These are phyloP conservation scores for Buphagus erythrorhynchus DNA, from an alignment of 2,797 vertebrate species.

Conservation along the genomic window DNA sequence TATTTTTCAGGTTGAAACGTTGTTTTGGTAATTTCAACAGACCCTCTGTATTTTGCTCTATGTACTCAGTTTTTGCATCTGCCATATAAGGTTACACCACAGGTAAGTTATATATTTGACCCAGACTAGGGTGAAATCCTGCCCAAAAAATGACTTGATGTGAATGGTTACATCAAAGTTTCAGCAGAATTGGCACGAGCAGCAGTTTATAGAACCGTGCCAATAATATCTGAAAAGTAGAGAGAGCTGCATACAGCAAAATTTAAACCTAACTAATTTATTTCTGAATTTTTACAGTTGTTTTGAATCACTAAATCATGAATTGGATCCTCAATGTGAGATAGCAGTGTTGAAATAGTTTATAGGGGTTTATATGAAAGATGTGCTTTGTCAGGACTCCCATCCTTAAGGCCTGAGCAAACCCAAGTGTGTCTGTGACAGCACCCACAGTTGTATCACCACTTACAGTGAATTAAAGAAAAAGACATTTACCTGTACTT, in stretches of 20 bases:
- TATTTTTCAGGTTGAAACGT: constrained; percentile 11
- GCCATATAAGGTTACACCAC: background rate
- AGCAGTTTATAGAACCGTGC: background rate
- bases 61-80: background rate
- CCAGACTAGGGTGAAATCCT: background rate
- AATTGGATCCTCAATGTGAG: background rate
- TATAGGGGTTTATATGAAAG: background rate
- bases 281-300: background rate
- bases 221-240: background rate
- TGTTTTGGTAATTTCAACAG: background rate
- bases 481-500: background rate
- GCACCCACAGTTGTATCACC: background rate
- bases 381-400: background rate
- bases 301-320: background rate
- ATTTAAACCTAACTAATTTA: background rate
- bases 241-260: background rate
- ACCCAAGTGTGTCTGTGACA: background rate
- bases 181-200: background rate
- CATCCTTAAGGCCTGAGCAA: background rate
- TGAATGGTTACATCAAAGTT: background rate
- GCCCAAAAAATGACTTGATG: background rate
- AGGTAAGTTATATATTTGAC: background rate
- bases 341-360: background rate
- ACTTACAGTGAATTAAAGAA: background rate
- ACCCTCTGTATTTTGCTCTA: constrained; percentile 2